Base-by-base conservation (phyloP, 2,888 invertebrate species). In the Amiota minor region DNA sequence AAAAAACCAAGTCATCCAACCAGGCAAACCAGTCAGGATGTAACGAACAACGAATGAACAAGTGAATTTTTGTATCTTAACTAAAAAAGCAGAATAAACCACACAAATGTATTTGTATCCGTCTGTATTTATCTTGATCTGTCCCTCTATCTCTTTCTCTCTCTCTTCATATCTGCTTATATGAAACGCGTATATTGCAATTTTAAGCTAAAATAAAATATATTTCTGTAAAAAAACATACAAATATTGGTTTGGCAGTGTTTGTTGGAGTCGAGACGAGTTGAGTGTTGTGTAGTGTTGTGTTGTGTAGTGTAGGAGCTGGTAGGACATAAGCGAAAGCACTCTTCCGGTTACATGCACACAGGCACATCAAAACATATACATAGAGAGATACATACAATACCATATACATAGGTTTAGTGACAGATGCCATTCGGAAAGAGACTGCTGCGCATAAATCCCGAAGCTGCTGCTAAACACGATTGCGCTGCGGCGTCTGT, bases 291-390 rank as follows among this genome's bases (percentile, higher is more conserved):
- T 23, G 23, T 23, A 2, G 23, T 23, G 23, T 23, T 23, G 23
- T 35, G 35, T 35, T 35, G 35, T 35, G 35, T 35, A 35, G 35
- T 35, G 35, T 35, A 35, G 35, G 35, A 35, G 35, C 35, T 35
- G 6, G 35, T 35, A 35, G 35, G 35, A 67, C 49, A 47, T 67
- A 67, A 67, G 49, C 65, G 65, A 49, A 49, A 67, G 49, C 49
- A 67, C 49, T 67, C 65, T 67, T 67, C 65, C 65, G 65, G 65
- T 49, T 8, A 45, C 65, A 64, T 67, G 65, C 49, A 49, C 49
- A 65, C 65, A 47, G n/a, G 49, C 20, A 49, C 8, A 10, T 18
- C 47, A 14, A 62, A 2, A 62, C 45, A 35, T 14, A 18, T 45
- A 14, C 35, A 9, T 23, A 16, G 8, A 53, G 11, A 53, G 10